A percentile compares a stretch with the other conserved stretches of the same genome.
These are phyloP conservation scores for Bovichtus variegatus DNA, from an alignment of 2,797 vertebrate species.

Conservation along the genomic window DNA sequence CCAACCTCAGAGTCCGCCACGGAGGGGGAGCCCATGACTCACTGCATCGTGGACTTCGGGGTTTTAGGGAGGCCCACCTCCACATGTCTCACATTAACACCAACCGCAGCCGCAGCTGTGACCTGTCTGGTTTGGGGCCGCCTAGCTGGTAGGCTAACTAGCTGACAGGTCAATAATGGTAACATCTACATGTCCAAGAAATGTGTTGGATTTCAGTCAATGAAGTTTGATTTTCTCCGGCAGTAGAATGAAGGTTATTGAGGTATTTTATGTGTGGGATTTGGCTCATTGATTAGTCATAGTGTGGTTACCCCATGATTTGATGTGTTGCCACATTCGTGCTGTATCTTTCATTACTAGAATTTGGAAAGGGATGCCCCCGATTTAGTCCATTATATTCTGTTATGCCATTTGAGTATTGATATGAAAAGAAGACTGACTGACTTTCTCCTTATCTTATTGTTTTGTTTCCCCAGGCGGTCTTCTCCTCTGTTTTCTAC, in stretches of 20 bases:
- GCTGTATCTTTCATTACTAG: neutral
- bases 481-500: conserved; percentile 98
- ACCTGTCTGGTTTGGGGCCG: conserved; percentile 45
- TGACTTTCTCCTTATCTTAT: conserved; percentile 10
- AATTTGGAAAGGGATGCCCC: neutral
- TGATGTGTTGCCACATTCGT: neutral
- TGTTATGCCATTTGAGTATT: neutral
- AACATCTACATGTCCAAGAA: conserved; percentile 4
- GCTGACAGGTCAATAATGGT: conserved; percentile 25
- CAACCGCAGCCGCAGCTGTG: conserved; percentile 63
- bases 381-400: neutral
- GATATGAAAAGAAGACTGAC: conserved; percentile 11
- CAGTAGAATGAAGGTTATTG: neutral
- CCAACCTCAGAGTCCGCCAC: conserved; percentile 58
- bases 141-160: conserved; percentile 9
- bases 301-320: conserved; percentile 4
- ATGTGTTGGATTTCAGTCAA: conserved; percentile 18
- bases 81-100: conserved; percentile 62
- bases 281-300: conserved; percentile 4
- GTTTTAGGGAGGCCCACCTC: conserved; percentile 58
- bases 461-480: conserved; percentile 84
- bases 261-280: neutral
- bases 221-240: neutral
- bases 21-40: conserved; percentile 75
- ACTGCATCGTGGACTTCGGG: conserved; percentile 52